Evolutionary conservation across 2,888 invertebrate species (phyloP).

Genomic region (Brenthis ino): DNA sequence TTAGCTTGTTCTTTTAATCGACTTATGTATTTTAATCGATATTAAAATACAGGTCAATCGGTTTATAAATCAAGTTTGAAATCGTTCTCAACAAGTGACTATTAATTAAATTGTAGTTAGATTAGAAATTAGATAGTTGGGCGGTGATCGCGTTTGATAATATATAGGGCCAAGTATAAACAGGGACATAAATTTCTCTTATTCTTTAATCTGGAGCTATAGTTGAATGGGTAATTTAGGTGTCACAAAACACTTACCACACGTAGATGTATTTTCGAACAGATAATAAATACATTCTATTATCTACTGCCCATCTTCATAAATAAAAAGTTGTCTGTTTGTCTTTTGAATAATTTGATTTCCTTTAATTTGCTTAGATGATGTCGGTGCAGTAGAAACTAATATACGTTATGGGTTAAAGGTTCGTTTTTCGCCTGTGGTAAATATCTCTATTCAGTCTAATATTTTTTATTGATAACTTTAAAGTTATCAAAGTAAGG

Average conservation of each 20-base stretch:
- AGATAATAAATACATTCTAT: too few species aligned
- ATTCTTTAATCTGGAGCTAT: slow-evolving; percentile 24
- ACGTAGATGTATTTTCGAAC: not conserved
- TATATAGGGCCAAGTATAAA: slow-evolving; percentile 31
- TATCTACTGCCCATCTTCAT: too few species aligned
- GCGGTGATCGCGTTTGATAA: slow-evolving; percentile 62
- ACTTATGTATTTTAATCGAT: slow-evolving; percentile 65
- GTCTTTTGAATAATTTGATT: too few species aligned
- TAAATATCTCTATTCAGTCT: too few species aligned
- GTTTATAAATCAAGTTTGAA: slow-evolving; percentile 79
- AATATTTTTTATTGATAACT: too few species aligned
- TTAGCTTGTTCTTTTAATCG: slow-evolving; percentile 58
- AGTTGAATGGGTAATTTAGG: slow-evolving; percentile 1
- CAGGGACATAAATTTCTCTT: slow-evolving; percentile 33
- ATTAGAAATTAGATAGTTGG: slow-evolving; percentile 79
- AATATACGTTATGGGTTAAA: too few species aligned
- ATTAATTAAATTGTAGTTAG: slow-evolving; percentile 82
- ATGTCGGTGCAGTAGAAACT: too few species aligned
- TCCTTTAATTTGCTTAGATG: too few species aligned
- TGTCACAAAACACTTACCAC: not conserved
- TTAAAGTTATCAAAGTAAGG: too few species aligned
- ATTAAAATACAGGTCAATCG: slow-evolving; percentile 75
- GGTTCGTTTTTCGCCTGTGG: too few species aligned
- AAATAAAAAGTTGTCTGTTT: too few species aligned
- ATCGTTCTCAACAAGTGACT: slow-evolving; percentile 82